Base-by-base conservation (phyloP, 1,140 invertebrate genomes). In the Thaumatotibia leucotreta region DNA sequence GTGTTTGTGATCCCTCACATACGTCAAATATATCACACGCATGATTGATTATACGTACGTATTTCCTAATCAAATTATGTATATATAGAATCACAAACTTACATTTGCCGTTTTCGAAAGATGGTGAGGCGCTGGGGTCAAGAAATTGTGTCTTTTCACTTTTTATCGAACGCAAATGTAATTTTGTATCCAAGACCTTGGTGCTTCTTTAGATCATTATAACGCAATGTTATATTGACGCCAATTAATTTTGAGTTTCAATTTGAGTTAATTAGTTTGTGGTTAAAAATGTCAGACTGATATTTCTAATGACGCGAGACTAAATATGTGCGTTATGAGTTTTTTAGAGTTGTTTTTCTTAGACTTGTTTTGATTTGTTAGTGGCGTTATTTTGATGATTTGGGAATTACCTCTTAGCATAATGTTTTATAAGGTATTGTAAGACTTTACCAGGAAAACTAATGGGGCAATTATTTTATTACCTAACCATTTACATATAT, bases 41-140 rank as follows among this genome's bases (percentile, higher is more conserved):
- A 23, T 65, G 63, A 65, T 65, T 65, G 63, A 65, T 65, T 54
- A 54, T 65, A 54, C 49, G n/a, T 65, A 65, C 49, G 52, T 58
- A 58, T 58, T 58, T 58, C 52, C 27, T 58, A 58, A 58, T 58
- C 52, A 11, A n/a, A 58, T 58, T 58, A 58, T 58, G 52, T 54
- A 54, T 58, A 24, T 54, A 58, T 58, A 29, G 11, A 14, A 45
- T 45, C 20, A 45, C 39, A 45, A 45, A 45, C 17, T 45, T 45
- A 45, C 2, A 6, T 45, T 20, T 45, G 17, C 39, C 0, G 17
- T 20, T 45, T 45, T 17, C 0, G 2, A 45, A 45, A 45, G 3
- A 1, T 20, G 17, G 14, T 20, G 14, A 45, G 39, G 20, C 9
- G 5, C 14, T 45, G 17, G 39, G 39, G 9, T 45, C 6, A 45